These are phyloP conservation scores for Monochamus alternatus DNA, from an alignment of 2,888 invertebrate genomes.

Conservation along the genomic window DNA sequence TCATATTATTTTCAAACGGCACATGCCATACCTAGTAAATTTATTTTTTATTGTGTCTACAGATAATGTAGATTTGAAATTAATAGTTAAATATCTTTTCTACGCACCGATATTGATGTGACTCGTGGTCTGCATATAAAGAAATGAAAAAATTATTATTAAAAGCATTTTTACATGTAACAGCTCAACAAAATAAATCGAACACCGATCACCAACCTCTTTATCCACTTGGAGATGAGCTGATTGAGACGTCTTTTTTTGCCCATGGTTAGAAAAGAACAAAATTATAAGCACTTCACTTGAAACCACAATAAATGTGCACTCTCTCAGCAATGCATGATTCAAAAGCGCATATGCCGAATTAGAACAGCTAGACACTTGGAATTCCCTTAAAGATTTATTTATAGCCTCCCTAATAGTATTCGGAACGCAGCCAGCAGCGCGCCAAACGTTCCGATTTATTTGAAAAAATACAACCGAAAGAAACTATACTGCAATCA, in stretches of 20 bases:
- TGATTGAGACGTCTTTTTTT: constrained; percentile 68
- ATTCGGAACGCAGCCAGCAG: constrained; percentile 46
- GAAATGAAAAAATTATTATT: not conserved
- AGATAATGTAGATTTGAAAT: not conserved
- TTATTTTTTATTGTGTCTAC: not conserved
- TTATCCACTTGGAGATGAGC: constrained; percentile 70
- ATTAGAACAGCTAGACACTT: constrained; percentile 54
- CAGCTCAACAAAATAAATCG: not conserved
- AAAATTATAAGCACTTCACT: constrained; percentile 35
- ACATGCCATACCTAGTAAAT: not conserved
- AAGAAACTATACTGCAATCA: not conserved
- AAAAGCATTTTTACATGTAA: not conserved
- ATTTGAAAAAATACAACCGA: constrained; percentile 34
- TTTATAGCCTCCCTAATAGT: constrained; percentile 61
- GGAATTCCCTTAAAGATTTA: constrained; percentile 60
- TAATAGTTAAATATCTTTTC: no score
- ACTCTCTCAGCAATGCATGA: constrained; percentile 38
- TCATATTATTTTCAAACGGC: no score
- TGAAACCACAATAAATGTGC: constrained; percentile 33
- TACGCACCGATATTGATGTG: no score
- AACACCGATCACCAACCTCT: constrained; percentile 62
- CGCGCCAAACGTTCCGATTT: constrained; percentile 34
- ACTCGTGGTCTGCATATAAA: not conserved
- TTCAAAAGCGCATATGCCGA: constrained; percentile 31
- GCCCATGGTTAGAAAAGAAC: constrained; percentile 62